Base-by-base conservation (phyloP, 2,888 invertebrate species). In the Epinotia demarniana region DNA sequence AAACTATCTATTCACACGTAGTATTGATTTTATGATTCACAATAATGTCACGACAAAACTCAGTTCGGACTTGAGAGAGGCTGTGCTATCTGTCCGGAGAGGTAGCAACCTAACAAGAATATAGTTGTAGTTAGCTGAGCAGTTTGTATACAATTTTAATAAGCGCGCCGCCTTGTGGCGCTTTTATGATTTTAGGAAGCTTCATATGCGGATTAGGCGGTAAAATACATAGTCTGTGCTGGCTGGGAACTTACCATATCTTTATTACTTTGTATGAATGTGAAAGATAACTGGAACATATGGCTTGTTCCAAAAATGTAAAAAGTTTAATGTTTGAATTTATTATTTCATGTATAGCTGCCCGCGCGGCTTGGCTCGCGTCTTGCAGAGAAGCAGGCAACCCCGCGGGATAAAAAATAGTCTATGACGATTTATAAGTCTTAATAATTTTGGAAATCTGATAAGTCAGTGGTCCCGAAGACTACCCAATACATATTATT, bases 81-180 rank as follows among this genome's bases (percentile, higher is more conserved):
- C 70, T 64, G 60, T 18, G 11, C 23, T 23, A 18, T 55, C 60
- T 53, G 46, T 13, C 6, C n/a, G 49, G 19, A 60, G 23, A 75
- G 18, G 70, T 60, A 43, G 49, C 39, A 63, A 60, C 64, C 53
- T 75, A 75, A 75, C 75, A 75, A 75, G 75, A 71, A 75, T 43
- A 75, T 75, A 71, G 64, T 71, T 75, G 57, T 70, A 60, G 75
- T 71, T 71, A 71, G 64, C 18, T n/a, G 33, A 57, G 63, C 64
- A 64, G 75, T 75, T 71, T 75, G 64, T 75, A 66, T 75, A 75
- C 75, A 75, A 75, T 71, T 66, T 75, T 75, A 71, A 75, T 71
- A 75, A 75, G 60, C 62, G 39, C 55, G n/a, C 73, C 66, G 68
- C 73, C 64, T 71, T 64, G 70, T 49, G 49, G 49, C 60, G 49